Evolutionary conservation across 2,797 vertebrate species (phyloP), one percentile per base, ranked within the genome.

Genomic region (Amniataba percoides): DNA sequence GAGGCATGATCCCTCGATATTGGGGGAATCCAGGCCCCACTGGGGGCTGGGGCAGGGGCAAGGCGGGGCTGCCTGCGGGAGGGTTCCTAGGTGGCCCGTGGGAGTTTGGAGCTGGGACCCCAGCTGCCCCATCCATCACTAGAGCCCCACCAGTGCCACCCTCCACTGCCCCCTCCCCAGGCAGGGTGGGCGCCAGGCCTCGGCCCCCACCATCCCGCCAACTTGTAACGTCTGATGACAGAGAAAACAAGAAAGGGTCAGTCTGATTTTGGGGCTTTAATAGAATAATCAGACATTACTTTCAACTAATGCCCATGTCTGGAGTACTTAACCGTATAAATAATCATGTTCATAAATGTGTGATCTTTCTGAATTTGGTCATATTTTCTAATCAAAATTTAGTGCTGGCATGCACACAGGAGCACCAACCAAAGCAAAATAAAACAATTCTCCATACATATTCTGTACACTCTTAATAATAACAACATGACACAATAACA

Each of bases 121-220:
- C 95, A 71, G 91, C 92, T 92, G 92, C 93, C 91, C 96, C 96
- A 89, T 96, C 95, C 90, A 96, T 94, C 81, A 91, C 88, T 89
- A 96, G 85, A 81, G 94, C 93, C 81, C 94, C 96, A 82, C 95
- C 95, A 82, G 90, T 90, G 88, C 96, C 96, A 88, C 93, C 95
- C 87, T 97, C 96, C 73, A 83, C 93, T 76, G 94, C 96, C 93
- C 94, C 96, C 94, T 96, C 95, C 92, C 95, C 96, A 87, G 91
- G 81, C 87, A 95, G 80, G 94, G 94, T 94, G 93, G 95, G 93
- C 19, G 93, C 94, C 95, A 96, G 71, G 71, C 84, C 93, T 83
- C 96, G 96, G 93, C 97, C 96, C 95, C 97, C 97, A 96, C 97
- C 97, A 70, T 98, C 97, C 96, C 97, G 97, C 97, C 97, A 98